Conservation (phyloP, 2,113 vertebrate genomes). For the Phaethornis superciliosus region DNA sequence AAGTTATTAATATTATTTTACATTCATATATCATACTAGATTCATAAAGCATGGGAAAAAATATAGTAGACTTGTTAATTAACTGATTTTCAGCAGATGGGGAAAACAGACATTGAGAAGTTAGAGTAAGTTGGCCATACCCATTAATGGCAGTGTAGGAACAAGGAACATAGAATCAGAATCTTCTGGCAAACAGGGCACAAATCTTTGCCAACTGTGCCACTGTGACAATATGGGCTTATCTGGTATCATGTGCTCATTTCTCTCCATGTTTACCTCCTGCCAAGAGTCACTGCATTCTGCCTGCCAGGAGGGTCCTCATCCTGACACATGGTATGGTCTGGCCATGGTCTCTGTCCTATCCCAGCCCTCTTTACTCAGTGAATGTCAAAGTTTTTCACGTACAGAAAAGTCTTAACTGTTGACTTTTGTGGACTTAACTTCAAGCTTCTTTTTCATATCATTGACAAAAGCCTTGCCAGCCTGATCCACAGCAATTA, state of each 20-base stretch:
- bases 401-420: not conserved
- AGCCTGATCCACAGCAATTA: not conserved
- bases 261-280: not conserved
- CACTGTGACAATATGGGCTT: not conserved
- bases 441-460: not conserved
- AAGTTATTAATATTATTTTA: not conserved
- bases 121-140: not conserved
- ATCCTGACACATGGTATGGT: not conserved
- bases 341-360: not conserved
- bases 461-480: not conserved
- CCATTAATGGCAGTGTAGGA: slow-evolving; percentile 30
- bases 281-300: not conserved
- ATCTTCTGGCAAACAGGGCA: slow-evolving; percentile 16
- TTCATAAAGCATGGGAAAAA: not conserved
- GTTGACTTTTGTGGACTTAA: not conserved
- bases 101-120: slow-evolving; percentile 14
- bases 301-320: not conserved
- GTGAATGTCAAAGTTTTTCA: not conserved
- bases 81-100: slow-evolving; percentile 28
- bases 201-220: slow-evolving; percentile 4
- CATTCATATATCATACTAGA: not conserved
- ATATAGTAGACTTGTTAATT: not conserved
- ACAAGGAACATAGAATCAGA: slow-evolving; percentile 29
- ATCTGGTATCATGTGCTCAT: not conserved
- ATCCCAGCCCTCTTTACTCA: not conserved